Evolutionary conservation across 2,888 invertebrate species (phyloP).

Genomic region (Lepeophtheirus nordmannii): DNA sequence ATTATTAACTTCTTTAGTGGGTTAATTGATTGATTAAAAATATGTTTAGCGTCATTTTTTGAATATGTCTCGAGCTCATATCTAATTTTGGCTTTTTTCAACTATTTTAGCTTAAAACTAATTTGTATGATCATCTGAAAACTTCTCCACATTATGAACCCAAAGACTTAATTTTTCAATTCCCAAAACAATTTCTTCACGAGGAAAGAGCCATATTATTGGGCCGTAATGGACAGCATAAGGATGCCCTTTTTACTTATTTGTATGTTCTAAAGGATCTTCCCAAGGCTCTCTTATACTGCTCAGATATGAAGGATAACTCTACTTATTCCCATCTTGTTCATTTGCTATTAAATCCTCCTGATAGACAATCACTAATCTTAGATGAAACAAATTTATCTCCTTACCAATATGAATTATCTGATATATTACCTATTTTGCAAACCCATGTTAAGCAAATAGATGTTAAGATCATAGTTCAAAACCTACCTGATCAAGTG

Average conservation of each 20-base stretch:
- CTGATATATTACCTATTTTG: not conserved
- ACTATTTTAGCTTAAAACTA: constrained; percentile 39
- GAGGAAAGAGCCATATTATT: constrained; percentile 89
- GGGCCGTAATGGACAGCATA: constrained; percentile 74
- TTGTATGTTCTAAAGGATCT: constrained; percentile 69
- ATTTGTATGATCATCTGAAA: constrained; percentile 61
- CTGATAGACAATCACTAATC: constrained; percentile 33
- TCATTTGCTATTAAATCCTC: constrained; percentile 43
- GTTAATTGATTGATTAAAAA: not conserved
- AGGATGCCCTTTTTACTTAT: constrained; percentile 81
- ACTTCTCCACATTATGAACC: constrained; percentile 65
- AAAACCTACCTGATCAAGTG: constrained; percentile 39
- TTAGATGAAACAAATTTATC: constrained; percentile 52
- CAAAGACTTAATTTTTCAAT: constrained; percentile 67
- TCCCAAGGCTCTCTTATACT: constrained; percentile 66
- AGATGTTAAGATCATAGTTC: not conserved
- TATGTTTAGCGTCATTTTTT: too few relatives aligned
- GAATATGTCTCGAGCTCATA: too few relatives aligned
- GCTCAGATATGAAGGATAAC: constrained; percentile 38
- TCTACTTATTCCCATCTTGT: constrained; percentile 48
- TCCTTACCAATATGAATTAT: not conserved
- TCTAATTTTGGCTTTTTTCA: too few relatives aligned
- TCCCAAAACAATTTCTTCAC: constrained; percentile 63
- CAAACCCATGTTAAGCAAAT: constrained; percentile 8
- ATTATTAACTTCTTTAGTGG: not conserved